Evolutionary conservation across 2,113 vertebrate species (phyloP).

Genomic region (Bostrychus sinensis): DNA sequence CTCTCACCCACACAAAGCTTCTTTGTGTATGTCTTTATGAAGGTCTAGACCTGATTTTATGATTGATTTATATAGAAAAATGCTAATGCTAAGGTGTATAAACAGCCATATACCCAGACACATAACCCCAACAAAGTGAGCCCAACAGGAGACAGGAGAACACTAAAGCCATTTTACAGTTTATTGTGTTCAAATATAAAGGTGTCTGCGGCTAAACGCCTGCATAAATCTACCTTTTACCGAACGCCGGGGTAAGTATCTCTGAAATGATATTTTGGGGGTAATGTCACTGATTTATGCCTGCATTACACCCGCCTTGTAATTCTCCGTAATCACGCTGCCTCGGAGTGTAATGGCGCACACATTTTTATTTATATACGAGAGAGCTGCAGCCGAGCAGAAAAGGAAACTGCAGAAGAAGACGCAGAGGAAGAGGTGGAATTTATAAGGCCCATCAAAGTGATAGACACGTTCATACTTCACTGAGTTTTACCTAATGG

Average conservation of each 20-base stretch:
- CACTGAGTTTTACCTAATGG: slow-evolving; percentile 1
- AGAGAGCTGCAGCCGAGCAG: neutral
- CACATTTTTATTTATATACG: neutral
- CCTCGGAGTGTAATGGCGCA: neutral
- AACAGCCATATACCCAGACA: neutral
- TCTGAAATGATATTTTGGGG: neutral
- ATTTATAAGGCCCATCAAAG: slow-evolving; percentile 1
- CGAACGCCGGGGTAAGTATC: neutral
- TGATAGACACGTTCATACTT: neutral
- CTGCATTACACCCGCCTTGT: neutral
- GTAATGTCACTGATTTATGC: neutral
- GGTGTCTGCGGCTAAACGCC: neutral
- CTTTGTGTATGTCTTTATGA: too few species aligned
- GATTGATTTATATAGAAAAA: neutral
- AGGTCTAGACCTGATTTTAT: too few species aligned
- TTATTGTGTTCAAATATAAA: slow-evolving; percentile 5
- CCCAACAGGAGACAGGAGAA: neutral
- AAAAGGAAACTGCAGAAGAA: neutral
- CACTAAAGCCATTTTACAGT: neutral
- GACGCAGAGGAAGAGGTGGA: neutral
- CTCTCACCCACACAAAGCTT: too few species aligned
- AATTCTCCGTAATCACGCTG: slow-evolving; percentile 4
- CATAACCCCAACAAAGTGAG: neutral
- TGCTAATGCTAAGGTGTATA: neutral
- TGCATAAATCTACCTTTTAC: neutral